A percentile compares a stretch with the other conserved stretches of the same genome.
Conservation (phyloP, 2,113 vertebrate genomes). For the Rhea americana region DNA sequence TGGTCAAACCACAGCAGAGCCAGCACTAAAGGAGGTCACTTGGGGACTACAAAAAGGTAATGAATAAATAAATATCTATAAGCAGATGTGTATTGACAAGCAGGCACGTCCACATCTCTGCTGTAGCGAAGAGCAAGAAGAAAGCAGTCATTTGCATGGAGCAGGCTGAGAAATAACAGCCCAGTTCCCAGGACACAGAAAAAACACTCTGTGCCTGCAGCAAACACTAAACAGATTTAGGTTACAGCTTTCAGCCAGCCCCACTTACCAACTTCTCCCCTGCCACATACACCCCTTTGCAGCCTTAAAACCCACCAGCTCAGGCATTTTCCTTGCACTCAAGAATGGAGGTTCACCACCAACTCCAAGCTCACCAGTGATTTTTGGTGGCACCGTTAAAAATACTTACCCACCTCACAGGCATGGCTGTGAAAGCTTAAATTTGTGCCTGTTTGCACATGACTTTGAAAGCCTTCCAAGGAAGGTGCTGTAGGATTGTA, state of each 20-base stretch:
- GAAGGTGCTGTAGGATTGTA: constrained; percentile 51
- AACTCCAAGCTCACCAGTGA: neutral
- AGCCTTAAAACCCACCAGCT: neutral
- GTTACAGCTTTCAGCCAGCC: neutral
- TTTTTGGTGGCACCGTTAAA: constrained; percentile 4
- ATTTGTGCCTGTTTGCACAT: constrained; percentile 51
- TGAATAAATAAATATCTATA: neutral
- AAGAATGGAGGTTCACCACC: neutral
- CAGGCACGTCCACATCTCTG: neutral
- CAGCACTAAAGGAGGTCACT: constrained; percentile 14
- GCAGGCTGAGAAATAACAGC: neutral
- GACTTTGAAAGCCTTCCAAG: constrained; percentile 54
- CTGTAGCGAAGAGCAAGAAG: neutral
- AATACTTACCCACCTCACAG: constrained; percentile 59
- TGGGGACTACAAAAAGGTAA: constrained; percentile 18
- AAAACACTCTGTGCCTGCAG: neutral
- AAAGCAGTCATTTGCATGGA: accelerated
- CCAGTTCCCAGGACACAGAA: neutral
- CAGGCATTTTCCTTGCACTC: neutral
- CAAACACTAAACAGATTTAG: neutral
- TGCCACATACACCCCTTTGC: neutral
- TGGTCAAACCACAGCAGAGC: neutral
- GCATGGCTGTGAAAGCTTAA: constrained; percentile 43
- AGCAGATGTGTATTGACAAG: constrained; percentile 19
- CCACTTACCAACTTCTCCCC: neutral